A percentile compares a stretch with the other conserved stretches of the same genome.
Conservation (phyloP, 2,888 invertebrate genomes). For the Pollenia griseotomentosa region DNA sequence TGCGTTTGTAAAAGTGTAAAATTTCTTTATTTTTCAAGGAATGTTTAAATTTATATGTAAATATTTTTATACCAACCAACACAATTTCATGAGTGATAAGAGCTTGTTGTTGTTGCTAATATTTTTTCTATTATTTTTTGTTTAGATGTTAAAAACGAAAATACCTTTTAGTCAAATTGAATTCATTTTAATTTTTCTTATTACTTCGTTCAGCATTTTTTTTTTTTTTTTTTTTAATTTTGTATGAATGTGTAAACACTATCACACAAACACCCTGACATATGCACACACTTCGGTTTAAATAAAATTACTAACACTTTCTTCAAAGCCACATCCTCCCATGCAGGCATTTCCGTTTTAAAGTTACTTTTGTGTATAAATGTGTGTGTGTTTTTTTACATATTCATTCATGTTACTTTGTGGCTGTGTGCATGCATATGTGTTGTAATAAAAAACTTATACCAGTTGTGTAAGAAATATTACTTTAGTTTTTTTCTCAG, state of each 20-base stretch:
- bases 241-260: neutral
- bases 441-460: conserved; percentile 7
- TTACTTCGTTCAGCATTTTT: neutral
- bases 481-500: conserved; percentile 4
- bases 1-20: conserved; percentile 16
- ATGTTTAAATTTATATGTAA: neutral
- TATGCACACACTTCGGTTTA: neutral
- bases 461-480: conserved; percentile 18
- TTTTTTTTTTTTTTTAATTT: neutral
- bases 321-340: conserved; percentile 8
- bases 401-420: neutral
- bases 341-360: conserved; percentile 1
- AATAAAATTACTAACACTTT: neutral
- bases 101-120: neutral
- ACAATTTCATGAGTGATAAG: neutral
- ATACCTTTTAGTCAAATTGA: conserved; percentile 59
- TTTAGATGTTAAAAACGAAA: conserved; percentile 27
- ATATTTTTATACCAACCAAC: neutral
- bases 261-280: neutral
- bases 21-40: conserved; percentile 20
- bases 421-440: neutral
- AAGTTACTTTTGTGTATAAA: neutral
- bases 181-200: conserved; percentile 22
- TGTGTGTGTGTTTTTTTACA: neutral
- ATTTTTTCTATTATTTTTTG: neutral